Evolutionary conservation across 2,888 invertebrate species (phyloP).

Genomic region (Cantharis nigra): DNA sequence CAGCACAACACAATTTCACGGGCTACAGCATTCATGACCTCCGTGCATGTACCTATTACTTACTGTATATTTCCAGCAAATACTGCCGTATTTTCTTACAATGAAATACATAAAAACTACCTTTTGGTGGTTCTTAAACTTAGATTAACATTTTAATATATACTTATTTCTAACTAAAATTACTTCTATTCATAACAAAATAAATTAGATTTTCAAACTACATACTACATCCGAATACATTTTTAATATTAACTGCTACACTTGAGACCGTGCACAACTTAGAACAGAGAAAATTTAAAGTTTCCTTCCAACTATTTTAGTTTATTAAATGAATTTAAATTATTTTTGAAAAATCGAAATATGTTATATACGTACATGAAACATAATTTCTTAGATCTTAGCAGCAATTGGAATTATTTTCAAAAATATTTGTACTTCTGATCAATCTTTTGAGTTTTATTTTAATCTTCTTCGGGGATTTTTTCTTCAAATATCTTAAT

Average conservation of each 20-base stretch:
- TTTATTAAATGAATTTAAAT: not conserved
- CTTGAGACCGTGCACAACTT: not conserved
- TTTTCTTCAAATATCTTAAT: too few relatives aligned
- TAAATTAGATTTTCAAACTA: not conserved
- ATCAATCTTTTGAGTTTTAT: too few relatives aligned
- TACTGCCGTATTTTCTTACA: not conserved
- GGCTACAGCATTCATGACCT: slow-evolving; percentile 40
- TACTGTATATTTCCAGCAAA: not conserved
- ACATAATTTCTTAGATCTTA: too few relatives aligned
- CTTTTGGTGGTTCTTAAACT: not conserved
- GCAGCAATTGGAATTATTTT: too few relatives aligned
- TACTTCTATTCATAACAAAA: not conserved
- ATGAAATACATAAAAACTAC: not conserved
- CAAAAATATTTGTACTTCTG: too few relatives aligned
- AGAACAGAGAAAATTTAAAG: not conserved
- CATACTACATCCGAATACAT: not conserved
- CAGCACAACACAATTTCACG: slow-evolving; percentile 46
- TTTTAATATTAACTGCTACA: not conserved
- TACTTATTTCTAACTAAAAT: not conserved
- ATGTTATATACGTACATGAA: not conserved
- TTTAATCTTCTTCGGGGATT: too few relatives aligned
- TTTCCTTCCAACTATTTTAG: not conserved
- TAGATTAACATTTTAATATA: not conserved
- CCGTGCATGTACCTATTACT: slow-evolving; percentile 32
- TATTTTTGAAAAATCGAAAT: not conserved